Conservation (phyloP, 2,888 invertebrate genomes). For the Eilema caniola region DNA sequence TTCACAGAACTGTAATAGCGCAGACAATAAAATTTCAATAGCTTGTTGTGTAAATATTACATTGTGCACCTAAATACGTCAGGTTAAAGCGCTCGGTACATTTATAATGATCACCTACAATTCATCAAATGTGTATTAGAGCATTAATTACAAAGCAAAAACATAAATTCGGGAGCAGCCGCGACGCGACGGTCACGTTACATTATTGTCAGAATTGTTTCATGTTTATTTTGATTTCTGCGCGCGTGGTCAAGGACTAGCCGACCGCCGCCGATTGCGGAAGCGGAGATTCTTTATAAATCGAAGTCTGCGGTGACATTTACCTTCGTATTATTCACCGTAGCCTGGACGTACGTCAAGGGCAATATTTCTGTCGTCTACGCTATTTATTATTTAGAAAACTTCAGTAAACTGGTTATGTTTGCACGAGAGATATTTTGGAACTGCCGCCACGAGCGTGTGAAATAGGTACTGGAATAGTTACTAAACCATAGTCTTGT, state of each 20-base stretch:
- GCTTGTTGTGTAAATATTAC: constrained; percentile 54
- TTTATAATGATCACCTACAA: constrained; percentile 38
- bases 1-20: constrained; percentile 46
- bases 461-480: constrained; percentile 69
- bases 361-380: constrained; percentile 72
- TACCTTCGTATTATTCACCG: constrained; percentile 62
- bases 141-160: background rate
- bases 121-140: background rate
- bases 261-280: constrained; percentile 50
- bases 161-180: constrained; percentile 29
- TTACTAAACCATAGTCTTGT: constrained; percentile 64
- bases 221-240: constrained; percentile 69
- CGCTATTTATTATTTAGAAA: constrained; percentile 77
- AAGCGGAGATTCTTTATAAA: constrained; percentile 64
- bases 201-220: constrained; percentile 54
- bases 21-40: constrained; percentile 56
- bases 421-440: constrained; percentile 75
- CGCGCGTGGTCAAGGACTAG: constrained; percentile 58
- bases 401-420: constrained; percentile 67
- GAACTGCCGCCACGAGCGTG: constrained; percentile 67
- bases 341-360: constrained; percentile 64
- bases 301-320: constrained; percentile 65
- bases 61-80: constrained; percentile 54
- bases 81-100: constrained; percentile 47
- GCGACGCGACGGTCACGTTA: background rate